Base-by-base conservation (phyloP, 2,888 invertebrate species). In the Hypomecis atomaria region DNA sequence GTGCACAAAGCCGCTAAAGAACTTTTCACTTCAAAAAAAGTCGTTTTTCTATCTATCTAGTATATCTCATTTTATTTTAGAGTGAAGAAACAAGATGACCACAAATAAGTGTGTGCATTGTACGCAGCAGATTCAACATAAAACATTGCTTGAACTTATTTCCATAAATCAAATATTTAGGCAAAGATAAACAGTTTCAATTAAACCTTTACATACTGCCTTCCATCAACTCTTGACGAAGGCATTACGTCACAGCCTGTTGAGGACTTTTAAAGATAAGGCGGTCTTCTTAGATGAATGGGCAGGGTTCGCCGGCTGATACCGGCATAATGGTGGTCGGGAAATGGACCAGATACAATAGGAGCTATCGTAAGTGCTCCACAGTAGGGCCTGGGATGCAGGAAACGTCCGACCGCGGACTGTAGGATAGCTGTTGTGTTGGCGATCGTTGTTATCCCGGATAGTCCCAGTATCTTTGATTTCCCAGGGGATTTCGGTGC, bases 181-280 rank as follows among this genome's bases (percentile, higher is more conserved):
- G 2, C 4, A 48, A 33, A 5, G 9, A 49, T 6, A 40, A 53
- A 23, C 23, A 23, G 23, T n/a, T 6, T n/a, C 1, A 49, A 23
- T n/a, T 23, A 4, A 36, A 23, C 36, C 10, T 38, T 59, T 33
- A 38, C 6, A 54, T 59, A 55, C 63, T 59, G 63, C 11, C n/a
- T n/a, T n/a, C 11, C 47, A 60, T 11, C 8, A 52, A 37, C 13
- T 44, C 38, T 43, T 56, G 61, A 60, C 64, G 60, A 47, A 62
- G 45, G 62, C 60, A 59, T 69, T 71, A 70, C 71, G 65, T 69
- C 70, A 69, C 59, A 40, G 50, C 45, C 54, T 62, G 65, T 62
- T 62, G 57, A 65, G 62, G 61, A 65, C 68, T 67, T 65, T 63
- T 57, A 65, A 52, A 63, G 67, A 68, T 71, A 71, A 71, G 69